Base-by-base conservation (phyloP, 1,140 invertebrate species). In the Dermatophagoides farinae region DNA sequence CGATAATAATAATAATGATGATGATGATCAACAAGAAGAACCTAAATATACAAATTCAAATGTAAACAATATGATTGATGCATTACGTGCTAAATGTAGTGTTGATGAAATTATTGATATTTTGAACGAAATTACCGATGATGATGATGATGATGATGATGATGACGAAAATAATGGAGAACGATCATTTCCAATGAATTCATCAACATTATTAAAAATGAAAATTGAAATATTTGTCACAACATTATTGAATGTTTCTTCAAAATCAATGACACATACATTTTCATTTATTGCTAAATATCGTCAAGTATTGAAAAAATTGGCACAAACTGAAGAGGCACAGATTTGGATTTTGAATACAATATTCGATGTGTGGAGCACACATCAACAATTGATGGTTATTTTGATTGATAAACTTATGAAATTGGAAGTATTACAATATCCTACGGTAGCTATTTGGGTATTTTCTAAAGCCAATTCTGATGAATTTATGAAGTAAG, bases 151-250 rank as follows among this genome's bases (percentile, higher is more conserved):
- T 50, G 16, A 18, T 38, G 31, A 31, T 31, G 31, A 31, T 4
- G 8, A 31, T 31, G 31, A 31, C 2, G 2, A 18, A 23, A 23
- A 14, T 49, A 10, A 10, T 10, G 10, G 16, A 10, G 9, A 11
- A 49, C 22, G 16, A 31, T 31, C 31, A 8, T 31, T 31, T 31
- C 31, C 31, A 31, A 31, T 31, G 31, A 31, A 31, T 31, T 31
- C 31, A 31, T 31, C 31, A 31, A 31, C 31, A 31, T 31, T 31
- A 31, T 31, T 31, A 8, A 31, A 31, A 8, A 31, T 93, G 38
- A 91, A 92, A 73, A 93, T 98, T 49, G 89, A 96, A 69, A 86
- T 98, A 0, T 97, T 98, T 72, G 86, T 93, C 8, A 88, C 95
- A 67, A 93, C 89, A 0, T 72, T 98, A 59, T 75, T 98, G 0